Evolutionary conservation across 1,140 invertebrate species (phyloP).

Genomic region (Whitmania pigra): DNA sequence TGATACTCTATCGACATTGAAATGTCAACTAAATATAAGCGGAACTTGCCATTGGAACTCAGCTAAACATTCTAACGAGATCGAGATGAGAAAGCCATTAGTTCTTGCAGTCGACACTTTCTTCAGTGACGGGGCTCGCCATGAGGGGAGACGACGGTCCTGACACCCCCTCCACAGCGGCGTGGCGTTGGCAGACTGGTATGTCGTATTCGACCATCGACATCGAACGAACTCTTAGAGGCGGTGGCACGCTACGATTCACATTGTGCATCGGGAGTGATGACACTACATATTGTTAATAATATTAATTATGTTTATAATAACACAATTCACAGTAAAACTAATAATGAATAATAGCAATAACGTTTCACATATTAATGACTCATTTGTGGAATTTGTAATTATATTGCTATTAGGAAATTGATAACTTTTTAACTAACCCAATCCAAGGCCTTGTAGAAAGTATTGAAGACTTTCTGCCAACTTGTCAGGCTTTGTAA

Average conservation of each 20-base stretch:
- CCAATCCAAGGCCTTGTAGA: conserved; percentile 63
- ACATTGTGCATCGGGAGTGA: conserved; percentile 26
- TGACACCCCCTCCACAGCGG: conserved; percentile 28
- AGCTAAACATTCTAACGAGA: too few relatives aligned
- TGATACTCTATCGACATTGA: too few relatives aligned
- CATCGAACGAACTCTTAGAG: conserved; percentile 39
- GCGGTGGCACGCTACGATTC: conserved; percentile 21
- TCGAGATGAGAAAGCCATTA: too few relatives aligned
- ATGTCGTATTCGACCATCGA: conserved; percentile 70
- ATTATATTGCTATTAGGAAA: not conserved
- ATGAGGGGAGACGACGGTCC: conserved; percentile 13
- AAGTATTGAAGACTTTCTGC: conserved; percentile 66
- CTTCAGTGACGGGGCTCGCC: conserved; percentile 16
- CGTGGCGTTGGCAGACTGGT: conserved; percentile 40
- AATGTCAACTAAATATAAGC: too few relatives aligned
- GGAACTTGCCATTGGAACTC: too few relatives aligned
- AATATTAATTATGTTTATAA: not conserved
- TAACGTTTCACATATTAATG: not conserved
- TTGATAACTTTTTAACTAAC: conserved; percentile 32
- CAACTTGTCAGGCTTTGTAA: conserved; percentile 59
- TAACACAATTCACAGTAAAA: not conserved
- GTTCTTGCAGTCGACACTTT: conserved; percentile 1
- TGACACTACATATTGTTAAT: conserved; percentile 23
- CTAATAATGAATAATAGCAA: not conserved
- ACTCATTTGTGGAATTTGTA: not conserved